These are phyloP conservation scores for Scrobipalpa costella DNA, from an alignment of 2,888 invertebrate species.

Conservation along the genomic window DNA sequence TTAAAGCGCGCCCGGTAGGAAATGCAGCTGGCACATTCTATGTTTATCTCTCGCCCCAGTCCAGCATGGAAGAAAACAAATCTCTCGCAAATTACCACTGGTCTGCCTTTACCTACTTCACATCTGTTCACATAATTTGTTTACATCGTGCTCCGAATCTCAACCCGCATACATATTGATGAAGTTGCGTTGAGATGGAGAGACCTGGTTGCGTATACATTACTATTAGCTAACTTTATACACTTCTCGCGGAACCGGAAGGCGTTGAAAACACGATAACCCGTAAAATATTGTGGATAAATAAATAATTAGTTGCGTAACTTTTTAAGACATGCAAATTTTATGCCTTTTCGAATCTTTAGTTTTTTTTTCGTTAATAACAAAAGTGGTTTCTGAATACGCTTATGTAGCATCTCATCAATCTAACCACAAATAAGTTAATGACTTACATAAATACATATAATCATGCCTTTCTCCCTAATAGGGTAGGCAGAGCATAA, in stretches of 20 bases:
- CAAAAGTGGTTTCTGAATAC: neutral
- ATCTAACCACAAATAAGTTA: neutral
- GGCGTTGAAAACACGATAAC: neutral
- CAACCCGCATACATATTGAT: neutral
- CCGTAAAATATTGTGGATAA: neutral
- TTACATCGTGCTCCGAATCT: constrained; percentile 20
- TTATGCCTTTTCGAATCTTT: neutral
- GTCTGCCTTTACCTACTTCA: neutral
- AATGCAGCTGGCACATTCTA: no score
- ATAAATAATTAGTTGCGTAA: neutral
- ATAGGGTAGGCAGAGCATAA: no score
- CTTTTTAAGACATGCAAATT: neutral
- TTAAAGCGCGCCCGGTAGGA: no score
- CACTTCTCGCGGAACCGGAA: neutral
- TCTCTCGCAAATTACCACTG: no score
- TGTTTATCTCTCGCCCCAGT: no score
- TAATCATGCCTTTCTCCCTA: no score
- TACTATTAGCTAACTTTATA: constrained; percentile 7
- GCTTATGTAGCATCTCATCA: neutral
- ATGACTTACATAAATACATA: no score
- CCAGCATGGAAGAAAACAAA: no score
- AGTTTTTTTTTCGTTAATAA: neutral
- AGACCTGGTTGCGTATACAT: constrained; percentile 4
- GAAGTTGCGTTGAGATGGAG: neutral
- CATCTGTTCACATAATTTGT: constrained; percentile 19